These are phyloP conservation scores for Tenrec ecaudatus DNA, from an alignment of 2,113 vertebrate species.

Conservation along the genomic window DNA sequence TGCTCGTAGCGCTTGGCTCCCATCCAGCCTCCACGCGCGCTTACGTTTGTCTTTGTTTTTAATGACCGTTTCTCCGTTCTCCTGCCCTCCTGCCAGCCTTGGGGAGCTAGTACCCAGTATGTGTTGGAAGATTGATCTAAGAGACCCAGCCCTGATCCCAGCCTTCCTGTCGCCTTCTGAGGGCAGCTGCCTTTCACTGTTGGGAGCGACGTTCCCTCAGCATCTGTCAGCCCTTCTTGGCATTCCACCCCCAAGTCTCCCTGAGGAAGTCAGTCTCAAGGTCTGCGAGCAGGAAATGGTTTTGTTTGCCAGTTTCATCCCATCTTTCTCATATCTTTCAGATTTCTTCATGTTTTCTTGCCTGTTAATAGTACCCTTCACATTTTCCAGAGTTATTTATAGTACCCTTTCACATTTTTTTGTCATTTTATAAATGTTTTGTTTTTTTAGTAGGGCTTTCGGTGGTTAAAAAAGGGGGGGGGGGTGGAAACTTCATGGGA, in stretches of 20 bases:
- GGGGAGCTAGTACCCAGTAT: neutral
- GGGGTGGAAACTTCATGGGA: neutral
- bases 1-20: neutral
- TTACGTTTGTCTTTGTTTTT: no score
- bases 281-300: neutral
- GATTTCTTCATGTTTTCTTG: neutral
- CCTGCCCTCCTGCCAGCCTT: neutral
- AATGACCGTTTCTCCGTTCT: neutral
- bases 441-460: neutral
- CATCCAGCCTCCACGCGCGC: no score
- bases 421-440: neutral
- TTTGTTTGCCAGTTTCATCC: neutral
- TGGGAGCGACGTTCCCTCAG: neutral
- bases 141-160: no score
- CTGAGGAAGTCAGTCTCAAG: neutral
- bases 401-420: neutral
- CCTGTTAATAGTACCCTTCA: neutral
- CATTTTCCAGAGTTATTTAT: neutral
- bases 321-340: neutral
- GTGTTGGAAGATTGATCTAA: neutral
- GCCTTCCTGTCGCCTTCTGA: neutral
- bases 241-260: neutral
- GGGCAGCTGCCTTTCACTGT: neutral
- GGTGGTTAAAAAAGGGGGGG: neutral
- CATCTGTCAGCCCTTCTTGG: neutral